Conservation (phyloP, 2,797 vertebrate species). For the Anguilla pacifica region DNA sequence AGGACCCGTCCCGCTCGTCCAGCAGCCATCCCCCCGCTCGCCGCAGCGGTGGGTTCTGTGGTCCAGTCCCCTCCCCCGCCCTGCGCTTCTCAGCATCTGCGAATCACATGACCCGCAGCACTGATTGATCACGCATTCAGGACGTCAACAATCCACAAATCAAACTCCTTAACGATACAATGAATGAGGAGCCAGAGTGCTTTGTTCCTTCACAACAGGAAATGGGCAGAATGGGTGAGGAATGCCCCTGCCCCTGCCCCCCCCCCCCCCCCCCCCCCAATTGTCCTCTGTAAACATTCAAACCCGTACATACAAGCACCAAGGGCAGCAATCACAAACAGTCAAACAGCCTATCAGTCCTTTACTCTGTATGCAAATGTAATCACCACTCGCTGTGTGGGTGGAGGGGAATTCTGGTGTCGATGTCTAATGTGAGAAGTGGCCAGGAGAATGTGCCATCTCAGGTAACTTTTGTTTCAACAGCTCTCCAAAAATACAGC, state of each 20-base stretch:
- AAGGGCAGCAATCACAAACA: not conserved
- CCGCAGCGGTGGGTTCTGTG: constrained; percentile 44
- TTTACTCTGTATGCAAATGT: too few relatives aligned
- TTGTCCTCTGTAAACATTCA: not conserved
- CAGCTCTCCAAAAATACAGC: too few relatives aligned
- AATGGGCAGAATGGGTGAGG: not conserved
- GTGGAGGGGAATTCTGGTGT: too few relatives aligned
- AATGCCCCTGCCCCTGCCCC: not conserved
- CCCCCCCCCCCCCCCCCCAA: not conserved
- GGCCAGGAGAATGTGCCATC: too few relatives aligned
- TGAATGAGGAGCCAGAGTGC: not conserved
- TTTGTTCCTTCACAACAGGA: not conserved
- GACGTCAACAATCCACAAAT: not conserved
- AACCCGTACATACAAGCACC: not conserved
- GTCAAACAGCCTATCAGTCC: too few relatives aligned
- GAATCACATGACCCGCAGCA: constrained; percentile 10
- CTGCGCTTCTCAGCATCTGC: constrained; percentile 46
- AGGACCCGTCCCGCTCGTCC: constrained; percentile 57
- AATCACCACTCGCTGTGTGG: too few relatives aligned
- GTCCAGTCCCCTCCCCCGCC: constrained; percentile 48
- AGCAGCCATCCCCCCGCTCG: constrained; percentile 25
- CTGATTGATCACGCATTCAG: not conserved
- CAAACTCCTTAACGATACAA: not conserved
- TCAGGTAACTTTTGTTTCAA: too few relatives aligned
- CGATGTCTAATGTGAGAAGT: too few relatives aligned